Conservation (phyloP, 1,140 invertebrate species). For the Drosophila sulfurigaster region DNA sequence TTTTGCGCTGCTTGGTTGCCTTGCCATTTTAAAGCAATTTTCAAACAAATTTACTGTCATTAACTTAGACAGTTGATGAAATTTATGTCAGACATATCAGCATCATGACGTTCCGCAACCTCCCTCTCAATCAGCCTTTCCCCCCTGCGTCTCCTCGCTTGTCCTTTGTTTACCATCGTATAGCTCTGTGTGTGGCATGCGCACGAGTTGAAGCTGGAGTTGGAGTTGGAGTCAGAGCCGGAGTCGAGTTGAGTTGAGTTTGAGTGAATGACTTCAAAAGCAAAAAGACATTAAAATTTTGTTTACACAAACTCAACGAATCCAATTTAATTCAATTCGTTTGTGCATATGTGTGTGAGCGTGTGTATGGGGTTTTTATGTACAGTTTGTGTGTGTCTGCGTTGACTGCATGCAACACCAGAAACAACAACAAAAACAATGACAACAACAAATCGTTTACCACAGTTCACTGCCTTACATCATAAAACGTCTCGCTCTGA, state of each 20-base stretch:
- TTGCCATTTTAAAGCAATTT: conserved; percentile 84
- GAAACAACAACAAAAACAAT: conserved; percentile 67
- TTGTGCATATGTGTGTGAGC: conserved; percentile 43
- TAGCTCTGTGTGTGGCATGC: conserved; percentile 43
- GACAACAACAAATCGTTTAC: conserved; percentile 78
- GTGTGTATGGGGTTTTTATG: conserved; percentile 12
- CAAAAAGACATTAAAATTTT: conserved; percentile 84
- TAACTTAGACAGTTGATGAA: conserved; percentile 84
- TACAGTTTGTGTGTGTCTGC: not conserved
- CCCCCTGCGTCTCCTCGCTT: conserved; percentile 2
- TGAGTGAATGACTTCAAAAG: conserved; percentile 83
- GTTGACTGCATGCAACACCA: conserved; percentile 63
- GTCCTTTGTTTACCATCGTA: conserved; percentile 45
- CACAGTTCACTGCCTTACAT: conserved; percentile 81
- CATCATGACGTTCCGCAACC: conserved; percentile 63
- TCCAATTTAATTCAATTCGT: conserved; percentile 83
- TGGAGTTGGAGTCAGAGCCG: too few relatives aligned
- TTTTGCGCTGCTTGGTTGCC: conserved; percentile 78
- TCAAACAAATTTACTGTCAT: conserved; percentile 84
- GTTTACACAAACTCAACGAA: conserved; percentile 83
- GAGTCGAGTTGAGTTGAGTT: conserved; percentile 39
- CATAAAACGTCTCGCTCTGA: conserved; percentile 62
- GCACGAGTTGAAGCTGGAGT: conserved; percentile 42
- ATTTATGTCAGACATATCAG: conserved; percentile 83
- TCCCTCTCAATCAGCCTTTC: not conserved